Evolutionary conservation across 2,888 invertebrate genomes (phyloP).

Genomic region (Eupithecia subumbrata): DNA sequence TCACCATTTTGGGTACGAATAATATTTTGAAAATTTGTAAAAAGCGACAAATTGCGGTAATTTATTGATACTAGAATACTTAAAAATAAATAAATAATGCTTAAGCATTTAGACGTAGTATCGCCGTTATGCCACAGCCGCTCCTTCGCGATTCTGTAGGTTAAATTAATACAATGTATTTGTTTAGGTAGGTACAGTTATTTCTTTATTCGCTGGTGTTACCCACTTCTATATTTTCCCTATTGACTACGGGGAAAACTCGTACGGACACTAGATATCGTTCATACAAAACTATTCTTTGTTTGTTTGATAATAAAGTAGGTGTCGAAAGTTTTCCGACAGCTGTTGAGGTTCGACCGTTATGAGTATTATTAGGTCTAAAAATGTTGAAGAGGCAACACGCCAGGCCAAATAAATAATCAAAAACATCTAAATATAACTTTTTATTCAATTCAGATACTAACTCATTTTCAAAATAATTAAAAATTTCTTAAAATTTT

Average conservation of each 20-base stretch:
- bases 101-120: too few relatives aligned
- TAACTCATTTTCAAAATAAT: too few relatives aligned
- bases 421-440: neutral
- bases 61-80: neutral
- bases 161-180: too few relatives aligned
- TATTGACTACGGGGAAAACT: neutral
- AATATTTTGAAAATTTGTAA: too few relatives aligned
- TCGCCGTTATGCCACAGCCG: neutral
- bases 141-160: neutral
- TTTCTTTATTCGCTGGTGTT: neutral
- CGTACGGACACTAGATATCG: neutral
- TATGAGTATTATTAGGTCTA: slow-evolving; percentile 21
- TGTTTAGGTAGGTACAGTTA: neutral
- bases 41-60: neutral
- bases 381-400: slow-evolving; percentile 16
- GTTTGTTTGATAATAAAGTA: slow-evolving; percentile 9
- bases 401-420: neutral
- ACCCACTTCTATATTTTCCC: neutral
- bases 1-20: too few relatives aligned
- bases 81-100: too few relatives aligned
- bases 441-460: too few relatives aligned
- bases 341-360: slow-evolving; percentile 21
- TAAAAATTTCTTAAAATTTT: neutral
- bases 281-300: slow-evolving; percentile 15
- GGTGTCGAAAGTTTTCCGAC: slow-evolving; percentile 18